phyloP scores from a whole-genome alignment of 2,888 invertebrate genomes.

The Salpingus planirostris region DNA sequence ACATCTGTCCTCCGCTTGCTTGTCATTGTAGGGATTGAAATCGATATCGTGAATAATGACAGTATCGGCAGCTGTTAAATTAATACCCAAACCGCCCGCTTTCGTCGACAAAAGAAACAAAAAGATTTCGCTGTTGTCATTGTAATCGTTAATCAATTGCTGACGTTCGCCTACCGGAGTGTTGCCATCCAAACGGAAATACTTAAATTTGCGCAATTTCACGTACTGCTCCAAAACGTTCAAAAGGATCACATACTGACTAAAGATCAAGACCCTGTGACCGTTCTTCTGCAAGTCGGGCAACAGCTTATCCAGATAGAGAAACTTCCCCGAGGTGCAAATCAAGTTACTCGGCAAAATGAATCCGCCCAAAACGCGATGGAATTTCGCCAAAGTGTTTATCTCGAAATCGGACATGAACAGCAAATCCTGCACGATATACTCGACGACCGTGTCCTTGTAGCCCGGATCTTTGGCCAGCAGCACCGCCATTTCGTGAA shows the following conservation, averaged over 20 bases:
- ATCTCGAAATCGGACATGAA: slow-evolving; percentile 90
- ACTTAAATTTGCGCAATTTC: slow-evolving; percentile 60
- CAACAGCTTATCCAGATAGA: slow-evolving; percentile 67
- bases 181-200: slow-evolving; percentile 78
- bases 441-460: slow-evolving; percentile 67
- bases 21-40: slow-evolving; percentile 97
- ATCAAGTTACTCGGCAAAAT: slow-evolving; percentile 62
- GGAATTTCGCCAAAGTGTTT: slow-evolving; percentile 62
- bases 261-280: slow-evolving; percentile 85
- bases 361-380: slow-evolving; percentile 54
- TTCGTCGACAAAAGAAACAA: slow-evolving; percentile 86
- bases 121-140: slow-evolving; percentile 68
- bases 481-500: slow-evolving; percentile 58
- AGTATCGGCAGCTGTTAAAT: slow-evolving; percentile 88
- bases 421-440: slow-evolving; percentile 78
- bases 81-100: slow-evolving; percentile 94
- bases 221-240: slow-evolving; percentile 88
- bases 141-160: slow-evolving; percentile 83
- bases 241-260: slow-evolving; percentile 93
- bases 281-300: slow-evolving; percentile 63
- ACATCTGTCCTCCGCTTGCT: slow-evolving; percentile 90
- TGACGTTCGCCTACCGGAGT: slow-evolving; percentile 83
- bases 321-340: slow-evolving; percentile 79
- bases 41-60: slow-evolving; percentile 97
- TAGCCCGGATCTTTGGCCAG: slow-evolving; percentile 59